A percentile compares a stretch with the other conserved stretches of the same genome.
phyloP scores from a whole-genome alignment of 2,888 invertebrate species.

The Tiliacea aurago region DNA sequence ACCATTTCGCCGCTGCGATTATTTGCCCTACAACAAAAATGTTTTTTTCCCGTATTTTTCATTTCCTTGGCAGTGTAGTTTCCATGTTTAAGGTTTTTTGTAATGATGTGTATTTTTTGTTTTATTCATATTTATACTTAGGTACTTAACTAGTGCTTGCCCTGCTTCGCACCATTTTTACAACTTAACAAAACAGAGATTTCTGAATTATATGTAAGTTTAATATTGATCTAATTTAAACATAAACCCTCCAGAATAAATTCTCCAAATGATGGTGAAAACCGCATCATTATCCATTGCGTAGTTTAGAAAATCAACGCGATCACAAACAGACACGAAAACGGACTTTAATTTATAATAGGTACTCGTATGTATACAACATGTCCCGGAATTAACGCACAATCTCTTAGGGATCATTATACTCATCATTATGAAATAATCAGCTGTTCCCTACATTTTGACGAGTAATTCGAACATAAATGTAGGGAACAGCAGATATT shows the following conservation, averaged over 20 bases:
- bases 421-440: too few species aligned
- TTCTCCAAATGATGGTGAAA: neutral
- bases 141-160: neutral
- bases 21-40: conserved; percentile 71
- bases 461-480: too few species aligned
- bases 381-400: too few species aligned
- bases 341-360: too few species aligned
- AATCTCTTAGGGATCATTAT: too few species aligned
- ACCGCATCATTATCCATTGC: too few species aligned
- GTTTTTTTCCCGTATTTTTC: conserved; percentile 66
- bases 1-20: conserved; percentile 84
- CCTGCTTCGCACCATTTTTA: too few species aligned
- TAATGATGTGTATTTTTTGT: conserved; percentile 4
- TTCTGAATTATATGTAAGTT: neutral
- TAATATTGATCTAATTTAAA: neutral
- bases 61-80: conserved; percentile 35
- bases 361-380: too few species aligned
- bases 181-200: neutral
- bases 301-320: too few species aligned
- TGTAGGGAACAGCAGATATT: too few species aligned
- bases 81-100: conserved; percentile 33
- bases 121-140: neutral
- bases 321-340: too few species aligned
- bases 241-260: neutral
- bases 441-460: too few species aligned